phyloP scores from a whole-genome alignment of 2,888 invertebrate genomes.

The Spicauda simplicius region DNA sequence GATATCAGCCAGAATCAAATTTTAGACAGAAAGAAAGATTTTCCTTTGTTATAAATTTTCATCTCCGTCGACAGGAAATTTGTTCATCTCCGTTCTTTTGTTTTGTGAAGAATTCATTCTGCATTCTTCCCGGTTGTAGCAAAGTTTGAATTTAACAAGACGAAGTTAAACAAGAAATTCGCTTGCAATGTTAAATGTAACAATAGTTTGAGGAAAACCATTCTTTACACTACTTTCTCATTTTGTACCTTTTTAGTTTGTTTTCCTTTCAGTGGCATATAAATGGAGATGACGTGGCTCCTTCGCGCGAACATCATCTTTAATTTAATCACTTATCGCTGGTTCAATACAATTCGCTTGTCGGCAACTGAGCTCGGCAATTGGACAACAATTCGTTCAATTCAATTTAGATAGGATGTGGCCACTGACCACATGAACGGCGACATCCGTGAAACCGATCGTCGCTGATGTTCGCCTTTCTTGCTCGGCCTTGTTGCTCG shows the following conservation, averaged over 20 bases:
- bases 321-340: constrained; percentile 10
- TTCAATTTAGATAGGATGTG: constrained; percentile 33
- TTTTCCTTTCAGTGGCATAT: neutral
- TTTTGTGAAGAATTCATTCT: neutral
- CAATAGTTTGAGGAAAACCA: neutral
- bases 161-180: neutral
- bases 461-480: constrained; percentile 11
- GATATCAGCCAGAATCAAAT: neutral
- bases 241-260: neutral
- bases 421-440: constrained; percentile 30
- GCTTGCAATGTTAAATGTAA: neutral
- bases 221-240: neutral
- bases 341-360: constrained; percentile 6
- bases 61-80: neutral
- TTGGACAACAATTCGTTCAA: constrained; percentile 30
- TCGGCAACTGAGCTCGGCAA: constrained; percentile 8
- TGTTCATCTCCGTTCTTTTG: neutral
- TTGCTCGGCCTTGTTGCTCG: neutral
- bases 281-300: neutral
- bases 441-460: constrained; percentile 25
- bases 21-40: neutral
- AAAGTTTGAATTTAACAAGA: neutral
- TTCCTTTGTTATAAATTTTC: neutral
- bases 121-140: neutral
- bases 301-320: constrained; percentile 16